Percentiles rank a stretch among this genome's conserved stretches.
phyloP scores from a whole-genome alignment of 2,888 invertebrate genomes.

The Notodonta dromedarius region DNA sequence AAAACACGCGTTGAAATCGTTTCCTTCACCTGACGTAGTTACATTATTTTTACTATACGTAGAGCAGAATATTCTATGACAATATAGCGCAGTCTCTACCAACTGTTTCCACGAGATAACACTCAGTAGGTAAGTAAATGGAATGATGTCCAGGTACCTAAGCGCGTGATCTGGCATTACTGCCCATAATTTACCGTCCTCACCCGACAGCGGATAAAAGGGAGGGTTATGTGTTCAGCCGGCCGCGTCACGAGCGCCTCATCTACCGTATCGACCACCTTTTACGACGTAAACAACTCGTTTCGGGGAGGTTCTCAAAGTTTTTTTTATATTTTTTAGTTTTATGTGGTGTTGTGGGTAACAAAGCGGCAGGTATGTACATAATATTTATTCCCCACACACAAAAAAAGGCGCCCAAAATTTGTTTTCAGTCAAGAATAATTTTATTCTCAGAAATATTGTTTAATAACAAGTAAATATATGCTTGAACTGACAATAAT shows the following conservation, averaged over 20 bases:
- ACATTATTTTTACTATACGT: too few relatives aligned
- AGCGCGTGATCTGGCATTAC: constrained; percentile 17
- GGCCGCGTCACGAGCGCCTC: constrained; percentile 53
- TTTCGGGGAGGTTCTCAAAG: constrained; percentile 51
- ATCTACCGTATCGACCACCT: constrained; percentile 65
- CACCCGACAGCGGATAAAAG: constrained; percentile 31
- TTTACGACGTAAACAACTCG: constrained; percentile 74
- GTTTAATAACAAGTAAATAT: too few relatives aligned
- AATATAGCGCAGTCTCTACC: neutral
- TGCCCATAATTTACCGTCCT: constrained; percentile 39
- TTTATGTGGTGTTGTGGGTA: too few relatives aligned
- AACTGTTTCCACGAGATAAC: neutral
- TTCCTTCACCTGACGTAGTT: too few relatives aligned
- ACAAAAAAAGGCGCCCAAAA: too few relatives aligned
- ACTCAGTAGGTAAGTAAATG: neutral
- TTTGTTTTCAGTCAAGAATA: too few relatives aligned
- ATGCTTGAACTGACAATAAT: too few relatives aligned
- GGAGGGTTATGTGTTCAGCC: constrained; percentile 40
- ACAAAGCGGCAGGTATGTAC: too few relatives aligned
- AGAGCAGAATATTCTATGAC: too few relatives aligned
- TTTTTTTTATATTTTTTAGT: neutral
- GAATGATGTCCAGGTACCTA: neutral
- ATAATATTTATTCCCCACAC: too few relatives aligned
- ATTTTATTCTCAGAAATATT: too few relatives aligned
- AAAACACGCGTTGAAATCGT: too few relatives aligned